Percentiles rank a stretch among this genome's conserved stretches.
Evolutionary conservation across 1,140 invertebrate genomes (phyloP).

Genomic region (Drosophila busckii): DNA sequence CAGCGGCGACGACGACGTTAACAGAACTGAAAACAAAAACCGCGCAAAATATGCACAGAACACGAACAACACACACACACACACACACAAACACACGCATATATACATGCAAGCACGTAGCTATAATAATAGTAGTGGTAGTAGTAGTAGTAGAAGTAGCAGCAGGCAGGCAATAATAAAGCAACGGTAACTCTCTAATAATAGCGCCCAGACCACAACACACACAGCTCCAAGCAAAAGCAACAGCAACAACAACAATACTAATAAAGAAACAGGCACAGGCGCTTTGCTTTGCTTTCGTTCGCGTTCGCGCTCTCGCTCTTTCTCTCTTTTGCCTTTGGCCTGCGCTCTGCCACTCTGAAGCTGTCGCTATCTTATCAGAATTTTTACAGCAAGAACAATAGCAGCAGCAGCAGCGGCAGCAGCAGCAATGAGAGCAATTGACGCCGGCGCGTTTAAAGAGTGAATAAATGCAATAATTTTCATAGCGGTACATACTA

Average conservation of each 20-base stretch:
- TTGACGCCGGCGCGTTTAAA: slow-evolving; percentile 33
- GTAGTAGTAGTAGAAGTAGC: too few species aligned
- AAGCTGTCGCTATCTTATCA: slow-evolving; percentile 37
- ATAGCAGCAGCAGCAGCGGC: not conserved
- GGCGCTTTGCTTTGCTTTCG: slow-evolving; percentile 41
- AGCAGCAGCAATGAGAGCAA: slow-evolving; percentile 32
- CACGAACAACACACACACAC: slow-evolving; percentile 32
- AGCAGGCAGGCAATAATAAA: slow-evolving; percentile 56
- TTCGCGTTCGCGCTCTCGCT: slow-evolving; percentile 12
- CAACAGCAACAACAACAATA: slow-evolving; percentile 19
- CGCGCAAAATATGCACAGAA: slow-evolving; percentile 73
- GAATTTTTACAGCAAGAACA: slow-evolving; percentile 4
- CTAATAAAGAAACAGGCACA: slow-evolving; percentile 17
- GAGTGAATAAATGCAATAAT: slow-evolving; percentile 27
- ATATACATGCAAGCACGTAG: slow-evolving; percentile 4
- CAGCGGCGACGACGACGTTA: slow-evolving; percentile 63
- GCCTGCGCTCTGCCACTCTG: slow-evolving; percentile 1
- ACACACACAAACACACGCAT: not conserved
- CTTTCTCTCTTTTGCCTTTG: slow-evolving; percentile 2
- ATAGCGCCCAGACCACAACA: slow-evolving; percentile 49
- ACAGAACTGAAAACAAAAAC: slow-evolving; percentile 75
- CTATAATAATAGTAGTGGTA: slow-evolving; percentile 49
- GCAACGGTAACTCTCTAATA: slow-evolving; percentile 74
- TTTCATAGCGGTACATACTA: slow-evolving; percentile 8
- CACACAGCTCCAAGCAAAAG: slow-evolving; percentile 18